Evolutionary conservation across 1,140 invertebrate species (phyloP).

Genomic region (Tetramorium parvispinum): DNA sequence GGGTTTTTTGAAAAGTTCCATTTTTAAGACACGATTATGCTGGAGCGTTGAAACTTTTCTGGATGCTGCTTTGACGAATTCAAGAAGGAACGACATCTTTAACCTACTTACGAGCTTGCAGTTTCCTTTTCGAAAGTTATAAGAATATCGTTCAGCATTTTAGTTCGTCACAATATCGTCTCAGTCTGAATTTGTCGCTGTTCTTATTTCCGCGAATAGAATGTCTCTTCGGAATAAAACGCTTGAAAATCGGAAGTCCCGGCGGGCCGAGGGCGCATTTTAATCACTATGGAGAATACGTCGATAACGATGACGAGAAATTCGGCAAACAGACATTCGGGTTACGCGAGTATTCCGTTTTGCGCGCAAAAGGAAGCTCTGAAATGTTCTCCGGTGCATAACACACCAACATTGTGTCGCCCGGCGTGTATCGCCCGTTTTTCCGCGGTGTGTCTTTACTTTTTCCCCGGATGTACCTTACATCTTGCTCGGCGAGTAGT

Average conservation of each 20-base stretch:
- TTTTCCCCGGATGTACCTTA: conserved; percentile 50
- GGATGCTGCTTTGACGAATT: conserved; percentile 40
- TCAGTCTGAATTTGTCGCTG: conserved; percentile 12
- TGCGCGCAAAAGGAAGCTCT: not conserved
- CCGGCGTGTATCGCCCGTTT: conserved; percentile 19
- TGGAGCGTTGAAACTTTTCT: conserved; percentile 21
- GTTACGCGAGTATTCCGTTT: not conserved
- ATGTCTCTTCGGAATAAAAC: not conserved
- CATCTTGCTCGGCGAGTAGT: conserved; percentile 33
- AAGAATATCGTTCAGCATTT: conserved; percentile 22
- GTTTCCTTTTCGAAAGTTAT: conserved; percentile 18
- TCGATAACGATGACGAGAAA: conserved; percentile 8
- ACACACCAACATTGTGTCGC: conserved; percentile 27
- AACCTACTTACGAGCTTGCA: conserved; percentile 12
- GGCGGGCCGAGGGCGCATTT: conserved; percentile 20
- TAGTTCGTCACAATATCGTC: not conserved
- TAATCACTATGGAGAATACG: conserved; percentile 26
- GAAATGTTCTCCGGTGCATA: conserved; percentile 7
- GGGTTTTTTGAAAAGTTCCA: not conserved
- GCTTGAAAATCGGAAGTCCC: not conserved
- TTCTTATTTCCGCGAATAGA: not conserved
- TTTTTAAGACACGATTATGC: conserved; percentile 15
- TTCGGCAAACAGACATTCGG: conserved; percentile 20
- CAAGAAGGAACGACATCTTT: conserved; percentile 18
- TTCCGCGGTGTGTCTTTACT: conserved; percentile 47